Conservation (phyloP, 1,140 invertebrate species). For the Theocolax elegans region DNA sequence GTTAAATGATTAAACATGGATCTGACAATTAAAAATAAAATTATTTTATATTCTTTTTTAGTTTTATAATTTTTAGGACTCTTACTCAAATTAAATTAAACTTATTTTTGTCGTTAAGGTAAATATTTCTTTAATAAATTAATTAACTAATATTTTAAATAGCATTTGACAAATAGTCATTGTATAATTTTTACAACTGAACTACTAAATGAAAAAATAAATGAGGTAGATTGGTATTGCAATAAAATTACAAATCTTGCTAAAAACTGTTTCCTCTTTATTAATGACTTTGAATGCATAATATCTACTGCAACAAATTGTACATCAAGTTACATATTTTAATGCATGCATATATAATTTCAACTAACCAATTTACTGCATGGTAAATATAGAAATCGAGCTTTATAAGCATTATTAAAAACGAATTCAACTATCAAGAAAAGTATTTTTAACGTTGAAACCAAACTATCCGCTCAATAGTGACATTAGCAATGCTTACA, state of each 20-base stretch:
- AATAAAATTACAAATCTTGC: slow-evolving; percentile 9
- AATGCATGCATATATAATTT: slow-evolving; percentile 6
- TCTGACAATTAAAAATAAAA: too few relatives aligned
- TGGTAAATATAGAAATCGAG: slow-evolving; percentile 2
- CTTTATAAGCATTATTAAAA: slow-evolving; percentile 14
- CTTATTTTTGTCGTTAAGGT: slow-evolving; percentile 7
- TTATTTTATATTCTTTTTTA: too few relatives aligned
- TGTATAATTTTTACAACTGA: too few relatives aligned
- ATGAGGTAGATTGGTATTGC: too few relatives aligned
- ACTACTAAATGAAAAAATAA: too few relatives aligned
- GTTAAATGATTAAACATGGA: too few relatives aligned
- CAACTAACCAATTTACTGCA: slow-evolving; percentile 19
- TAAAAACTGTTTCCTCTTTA: slow-evolving; percentile 22
- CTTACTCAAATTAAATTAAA: background rate
- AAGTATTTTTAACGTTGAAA: slow-evolving; percentile 11
- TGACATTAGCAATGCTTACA: background rate
- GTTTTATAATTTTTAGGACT: too few relatives aligned
- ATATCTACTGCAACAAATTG: slow-evolving; percentile 23
- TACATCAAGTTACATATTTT: slow-evolving; percentile 31
- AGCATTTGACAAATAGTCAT: too few relatives aligned
- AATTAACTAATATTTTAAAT: too few relatives aligned
- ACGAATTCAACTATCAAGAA: slow-evolving; percentile 17
- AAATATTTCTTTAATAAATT: too few relatives aligned
- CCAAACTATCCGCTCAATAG: background rate
- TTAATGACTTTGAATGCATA: slow-evolving; percentile 33